Percentiles rank a stretch among this genome's conserved stretches.
Evolutionary conservation across 2,113 vertebrate genomes (phyloP).

Genomic region (Erythrocercus mccallii): DNA sequence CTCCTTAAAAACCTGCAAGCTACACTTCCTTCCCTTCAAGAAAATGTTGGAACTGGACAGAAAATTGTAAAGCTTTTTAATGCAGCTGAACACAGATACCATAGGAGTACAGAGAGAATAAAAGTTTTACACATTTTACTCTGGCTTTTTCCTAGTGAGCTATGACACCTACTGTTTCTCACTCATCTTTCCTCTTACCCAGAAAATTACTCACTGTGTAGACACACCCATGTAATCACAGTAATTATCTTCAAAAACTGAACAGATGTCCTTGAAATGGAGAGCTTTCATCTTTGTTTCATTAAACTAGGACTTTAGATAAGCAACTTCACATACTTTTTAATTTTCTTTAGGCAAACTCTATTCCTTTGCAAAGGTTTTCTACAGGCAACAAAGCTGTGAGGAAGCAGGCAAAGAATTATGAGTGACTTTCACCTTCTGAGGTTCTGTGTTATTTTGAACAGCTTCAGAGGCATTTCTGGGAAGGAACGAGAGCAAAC

Average conservation of each 20-base stretch:
- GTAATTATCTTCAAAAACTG: background rate
- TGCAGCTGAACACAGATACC: background rate
- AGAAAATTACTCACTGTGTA: background rate
- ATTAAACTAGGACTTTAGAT: background rate
- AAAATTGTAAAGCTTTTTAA: background rate
- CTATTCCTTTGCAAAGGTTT: background rate
- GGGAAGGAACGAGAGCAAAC: background rate
- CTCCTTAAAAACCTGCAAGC: background rate
- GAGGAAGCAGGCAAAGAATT: background rate
- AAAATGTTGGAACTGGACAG: background rate
- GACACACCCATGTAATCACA: background rate
- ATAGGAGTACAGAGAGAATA: background rate
- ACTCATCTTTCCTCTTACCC: background rate
- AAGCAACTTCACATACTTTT: background rate
- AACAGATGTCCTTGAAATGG: background rate
- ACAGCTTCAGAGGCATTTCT: background rate
- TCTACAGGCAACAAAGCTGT: background rate
- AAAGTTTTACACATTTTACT: background rate
- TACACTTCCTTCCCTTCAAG: background rate
- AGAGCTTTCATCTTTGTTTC: conserved; percentile 25
- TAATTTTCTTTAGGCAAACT: background rate
- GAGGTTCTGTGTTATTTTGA: background rate
- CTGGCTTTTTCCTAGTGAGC: background rate
- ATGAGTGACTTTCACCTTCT: background rate
- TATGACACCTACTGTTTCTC: background rate